phyloP scores from a whole-genome alignment of 2,797 vertebrate species.

The Pagetopsis macropterus region DNA sequence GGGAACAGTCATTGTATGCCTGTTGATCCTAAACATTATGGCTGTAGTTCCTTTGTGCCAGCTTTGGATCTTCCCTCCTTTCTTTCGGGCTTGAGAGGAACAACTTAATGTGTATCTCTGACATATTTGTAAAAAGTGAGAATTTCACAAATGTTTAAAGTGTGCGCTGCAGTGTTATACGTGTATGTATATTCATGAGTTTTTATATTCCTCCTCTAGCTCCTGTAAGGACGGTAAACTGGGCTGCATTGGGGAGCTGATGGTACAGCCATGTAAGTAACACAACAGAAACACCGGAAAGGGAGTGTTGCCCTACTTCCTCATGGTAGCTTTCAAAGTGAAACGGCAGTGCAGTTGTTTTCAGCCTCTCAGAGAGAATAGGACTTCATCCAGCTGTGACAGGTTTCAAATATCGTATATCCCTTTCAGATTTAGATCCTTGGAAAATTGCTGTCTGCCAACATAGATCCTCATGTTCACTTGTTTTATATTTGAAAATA shows the following conservation, averaged over 20 bases:
- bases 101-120: not conserved
- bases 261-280: slow-evolving; percentile 61
- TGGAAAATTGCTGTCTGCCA: too few species aligned
- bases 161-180: not conserved
- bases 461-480: too few species aligned
- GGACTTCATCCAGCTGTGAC: too few species aligned
- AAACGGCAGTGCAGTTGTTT: not conserved
- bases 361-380: not conserved
- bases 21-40: too few species aligned
- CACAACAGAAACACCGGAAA: not conserved
- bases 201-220: slow-evolving; percentile 70
- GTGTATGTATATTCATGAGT: not conserved
- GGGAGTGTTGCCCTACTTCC: not conserved
- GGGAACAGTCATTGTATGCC: too few species aligned
- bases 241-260: slow-evolving; percentile 82
- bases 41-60: too few species aligned
- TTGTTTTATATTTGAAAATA: too few species aligned
- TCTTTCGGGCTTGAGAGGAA: not conserved
- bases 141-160: not conserved
- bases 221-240: slow-evolving; percentile 85
- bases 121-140: not conserved
- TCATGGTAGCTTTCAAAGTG: not conserved
- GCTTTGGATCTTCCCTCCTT: not conserved
- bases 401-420: too few species aligned
- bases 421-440: too few species aligned